Conservation (phyloP, 2,113 vertebrate genomes). For the Eira barbara region DNA sequence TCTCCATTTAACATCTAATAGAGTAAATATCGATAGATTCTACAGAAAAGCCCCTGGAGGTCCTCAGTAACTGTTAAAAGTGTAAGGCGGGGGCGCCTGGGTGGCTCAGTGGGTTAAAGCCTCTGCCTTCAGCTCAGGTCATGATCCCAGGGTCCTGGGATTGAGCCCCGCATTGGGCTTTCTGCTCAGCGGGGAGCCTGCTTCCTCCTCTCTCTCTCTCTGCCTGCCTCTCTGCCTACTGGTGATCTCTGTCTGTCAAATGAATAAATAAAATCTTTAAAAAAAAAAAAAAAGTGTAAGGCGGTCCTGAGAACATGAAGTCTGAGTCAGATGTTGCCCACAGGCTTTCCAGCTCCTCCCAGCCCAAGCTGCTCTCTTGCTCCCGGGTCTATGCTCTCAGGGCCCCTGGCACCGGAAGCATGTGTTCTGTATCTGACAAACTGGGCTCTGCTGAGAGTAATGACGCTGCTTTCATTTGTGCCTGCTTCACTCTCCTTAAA, state of each 20-base stretch:
- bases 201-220: too few relatives aligned
- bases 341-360: background rate
- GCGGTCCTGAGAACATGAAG: background rate
- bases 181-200: too few relatives aligned
- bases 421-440: background rate
- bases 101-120: too few relatives aligned
- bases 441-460: background rate
- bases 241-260: too few relatives aligned
- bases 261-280: too few relatives aligned
- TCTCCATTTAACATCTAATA: conserved; percentile 6
- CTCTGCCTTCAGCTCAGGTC: too few relatives aligned
- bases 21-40: background rate
- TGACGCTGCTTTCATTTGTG: background rate
- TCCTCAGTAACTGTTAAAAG: background rate
- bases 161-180: too few relatives aligned
- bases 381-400: background rate
- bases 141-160: too few relatives aligned
- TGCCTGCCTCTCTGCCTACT: too few relatives aligned
- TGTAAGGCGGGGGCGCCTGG: background rate
- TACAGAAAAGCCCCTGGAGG: background rate
- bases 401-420: too few relatives aligned
- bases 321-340: background rate
- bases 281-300: background rate
- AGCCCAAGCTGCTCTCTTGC: background rate
- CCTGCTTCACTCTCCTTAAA: background rate